phyloP scores from a whole-genome alignment of 2,113 vertebrate species.

The Uria aalge region DNA sequence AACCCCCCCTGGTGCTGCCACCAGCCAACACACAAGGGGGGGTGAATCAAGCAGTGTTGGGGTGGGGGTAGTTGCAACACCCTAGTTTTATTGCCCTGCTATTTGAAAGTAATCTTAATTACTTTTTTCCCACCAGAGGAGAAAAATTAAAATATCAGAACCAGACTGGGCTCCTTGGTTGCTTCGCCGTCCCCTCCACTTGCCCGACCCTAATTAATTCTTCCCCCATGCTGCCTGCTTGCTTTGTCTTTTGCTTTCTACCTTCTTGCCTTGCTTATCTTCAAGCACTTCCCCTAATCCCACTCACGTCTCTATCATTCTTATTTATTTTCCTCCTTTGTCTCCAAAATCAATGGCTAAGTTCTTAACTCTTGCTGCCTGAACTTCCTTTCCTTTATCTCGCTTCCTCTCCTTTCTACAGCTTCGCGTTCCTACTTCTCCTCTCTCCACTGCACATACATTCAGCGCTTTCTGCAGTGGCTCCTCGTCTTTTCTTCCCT shows the following conservation, averaged over 20 bases:
- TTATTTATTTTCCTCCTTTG: conserved; percentile 39
- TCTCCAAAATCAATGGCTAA: conserved; percentile 20
- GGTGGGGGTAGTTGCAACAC: not conserved
- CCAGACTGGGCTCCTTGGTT: rapidly evolving
- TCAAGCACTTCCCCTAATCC: conserved; percentile 21
- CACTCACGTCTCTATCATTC: conserved; percentile 15
- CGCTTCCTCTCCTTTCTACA: not conserved
- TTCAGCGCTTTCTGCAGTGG: not conserved
- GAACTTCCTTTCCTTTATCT: conserved; percentile 51
- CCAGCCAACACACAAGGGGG: rapidly evolving
- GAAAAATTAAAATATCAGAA: not conserved
- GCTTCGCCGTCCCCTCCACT: rapidly evolving
- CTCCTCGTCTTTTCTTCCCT: not conserved
- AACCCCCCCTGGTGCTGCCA: not conserved
- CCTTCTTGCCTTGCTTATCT: conserved; percentile 32
- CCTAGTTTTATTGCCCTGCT: not conserved
- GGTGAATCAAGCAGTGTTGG: not conserved
- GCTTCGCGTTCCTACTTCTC: not conserved
- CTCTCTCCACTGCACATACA: not conserved
- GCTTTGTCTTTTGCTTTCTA: not conserved
- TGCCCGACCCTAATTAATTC: not conserved
- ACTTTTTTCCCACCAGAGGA: not conserved
- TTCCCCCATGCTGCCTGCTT: rapidly evolving
- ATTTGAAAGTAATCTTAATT: not conserved
- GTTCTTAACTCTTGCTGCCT: conserved; percentile 42